Evolutionary conservation across 2,113 vertebrate genomes (phyloP).

Genomic region (Seriola aureovittata): DNA sequence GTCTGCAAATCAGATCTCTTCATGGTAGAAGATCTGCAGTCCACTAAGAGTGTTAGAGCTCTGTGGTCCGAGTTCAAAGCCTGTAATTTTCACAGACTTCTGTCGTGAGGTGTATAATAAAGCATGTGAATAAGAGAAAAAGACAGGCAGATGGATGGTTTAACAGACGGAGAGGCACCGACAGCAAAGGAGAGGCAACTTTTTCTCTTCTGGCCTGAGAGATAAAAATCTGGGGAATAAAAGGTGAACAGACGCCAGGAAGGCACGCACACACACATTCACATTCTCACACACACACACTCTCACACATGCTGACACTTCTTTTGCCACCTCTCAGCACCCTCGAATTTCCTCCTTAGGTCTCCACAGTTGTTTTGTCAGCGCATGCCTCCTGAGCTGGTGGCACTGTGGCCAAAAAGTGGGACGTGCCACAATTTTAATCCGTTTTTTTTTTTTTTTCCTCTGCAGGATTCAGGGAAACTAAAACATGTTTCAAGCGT

Average conservation of each 20-base stretch:
- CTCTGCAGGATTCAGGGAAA: not conserved
- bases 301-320: constrained; percentile 18
- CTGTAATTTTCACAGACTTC: constrained; percentile 21
- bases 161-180: constrained; percentile 44
- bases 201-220: constrained; percentile 42
- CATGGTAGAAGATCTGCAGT: constrained; percentile 41
- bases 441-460: not conserved
- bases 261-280: constrained; percentile 14
- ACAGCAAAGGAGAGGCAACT: constrained; percentile 23
- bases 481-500: not conserved
- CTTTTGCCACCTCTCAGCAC: constrained; percentile 20
- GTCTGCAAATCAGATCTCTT: constrained; percentile 54
- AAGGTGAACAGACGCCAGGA: constrained; percentile 36
- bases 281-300: not conserved
- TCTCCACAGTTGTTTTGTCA: constrained; percentile 37
- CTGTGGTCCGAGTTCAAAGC: constrained; percentile 33
- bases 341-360: constrained; percentile 13
- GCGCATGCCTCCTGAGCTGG: constrained; percentile 4
- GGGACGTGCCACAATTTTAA: not conserved
- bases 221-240: constrained; percentile 50
- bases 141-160: constrained; percentile 52
- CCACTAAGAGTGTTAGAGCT: constrained; percentile 19
- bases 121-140: constrained; percentile 39
- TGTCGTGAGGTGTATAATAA: constrained; percentile 32
- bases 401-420: not conserved